Base-by-base conservation (phyloP, 2,113 vertebrate genomes). In the Osmerus mordax region DNA sequence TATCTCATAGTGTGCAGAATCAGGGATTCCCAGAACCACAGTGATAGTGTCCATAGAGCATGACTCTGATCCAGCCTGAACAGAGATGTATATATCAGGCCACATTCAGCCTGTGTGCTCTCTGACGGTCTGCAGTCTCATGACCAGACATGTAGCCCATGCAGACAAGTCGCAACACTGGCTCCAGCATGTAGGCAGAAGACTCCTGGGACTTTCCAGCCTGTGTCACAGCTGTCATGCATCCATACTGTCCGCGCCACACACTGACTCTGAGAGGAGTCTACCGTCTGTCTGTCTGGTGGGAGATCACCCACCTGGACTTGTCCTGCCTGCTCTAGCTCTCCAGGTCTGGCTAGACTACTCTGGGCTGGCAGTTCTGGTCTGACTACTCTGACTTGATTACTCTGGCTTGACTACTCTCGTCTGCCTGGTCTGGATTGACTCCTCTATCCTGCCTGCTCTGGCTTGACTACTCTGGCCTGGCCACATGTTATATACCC, bases 161-260 rank as follows among this genome's bases (percentile, higher is more conserved):
- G 61, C 28, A 78, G 74, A 75, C 78, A 78, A 76, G 85, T 82
- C 68, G 23, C 78, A 84, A 78, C 80, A 77, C 52, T 16, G 70
- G 28, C 65, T 66, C 61, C 77, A 86, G 67, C 85, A 75, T 81
- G 82, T 29, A 77, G 76, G 60, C 67, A 60, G 69, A 55, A 60
- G 71, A 55, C 21, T 61, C 69, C 5, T 1, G 80, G 88, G 83
- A 83, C 75, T 82, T 88, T 83, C 89, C 87, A 65, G 69, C 16
- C 15, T 21, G 61, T 28, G 29, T 53, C n/a, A 55, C 54, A 51
- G 19, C 51, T 11, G n/a, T 23, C 32, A 65, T 54, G 29, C 56
- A 23, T 70, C 55, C 32, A 32, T 32, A 32, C 32, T 60, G 67
- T 63, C 77, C 81, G 77, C 67, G 47, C 16, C 56, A 62, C n/a